A percentile compares a stretch with the other conserved stretches of the same genome.
These are phyloP conservation scores for Pseudomyrmex gracilis DNA, from an alignment of 1,140 invertebrate genomes.

Conservation along the genomic window DNA sequence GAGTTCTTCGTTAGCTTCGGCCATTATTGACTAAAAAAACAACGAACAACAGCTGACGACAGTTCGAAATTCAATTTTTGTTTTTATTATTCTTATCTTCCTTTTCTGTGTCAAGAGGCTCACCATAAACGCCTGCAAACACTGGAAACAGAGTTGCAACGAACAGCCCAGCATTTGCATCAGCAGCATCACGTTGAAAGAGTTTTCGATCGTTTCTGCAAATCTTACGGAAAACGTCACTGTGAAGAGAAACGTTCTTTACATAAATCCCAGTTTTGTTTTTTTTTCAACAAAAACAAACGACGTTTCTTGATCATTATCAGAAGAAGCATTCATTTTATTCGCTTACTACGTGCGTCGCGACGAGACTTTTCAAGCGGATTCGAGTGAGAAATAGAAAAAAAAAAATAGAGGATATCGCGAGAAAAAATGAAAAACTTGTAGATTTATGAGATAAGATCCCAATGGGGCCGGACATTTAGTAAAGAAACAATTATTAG, in stretches of 20 bases:
- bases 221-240: slow-evolving; percentile 71
- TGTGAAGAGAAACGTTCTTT: neutral
- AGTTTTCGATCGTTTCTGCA: slow-evolving; percentile 79
- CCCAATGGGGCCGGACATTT: no score
- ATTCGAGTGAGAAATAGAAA: no score
- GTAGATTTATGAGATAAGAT: no score
- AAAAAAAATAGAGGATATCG: no score
- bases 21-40: slow-evolving; percentile 29
- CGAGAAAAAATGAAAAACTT: no score
- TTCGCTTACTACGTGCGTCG: no score
- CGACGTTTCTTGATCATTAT: no score
- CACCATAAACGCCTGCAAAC: slow-evolving; percentile 72
- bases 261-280: neutral
- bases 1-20: neutral
- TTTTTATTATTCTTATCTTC: neutral
- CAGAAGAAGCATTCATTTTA: no score
- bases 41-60: neutral
- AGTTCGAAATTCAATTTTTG: neutral
- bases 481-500: no score
- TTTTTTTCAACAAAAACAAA: neutral
- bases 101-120: slow-evolving; percentile 21
- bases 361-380: no score
- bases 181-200: slow-evolving; percentile 76
- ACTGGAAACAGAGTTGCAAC: slow-evolving; percentile 74
- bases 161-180: slow-evolving; percentile 71